Conservation (phyloP, 2,888 invertebrate genomes). For the Watsonalla cultraria region DNA sequence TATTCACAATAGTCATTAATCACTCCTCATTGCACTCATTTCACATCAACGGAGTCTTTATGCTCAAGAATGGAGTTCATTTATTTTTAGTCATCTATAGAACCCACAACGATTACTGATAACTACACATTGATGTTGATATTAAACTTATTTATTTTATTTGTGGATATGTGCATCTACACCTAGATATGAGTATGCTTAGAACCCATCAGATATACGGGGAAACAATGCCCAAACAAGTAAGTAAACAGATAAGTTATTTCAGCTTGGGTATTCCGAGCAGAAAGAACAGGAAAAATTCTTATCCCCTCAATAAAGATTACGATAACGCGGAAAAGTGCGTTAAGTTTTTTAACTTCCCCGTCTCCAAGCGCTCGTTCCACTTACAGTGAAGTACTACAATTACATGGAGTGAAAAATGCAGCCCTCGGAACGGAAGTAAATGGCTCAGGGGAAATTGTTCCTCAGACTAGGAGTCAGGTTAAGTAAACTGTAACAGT, state of each 20-base stretch:
- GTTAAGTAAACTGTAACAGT: constrained; percentile 55
- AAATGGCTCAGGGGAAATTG: constrained; percentile 30
- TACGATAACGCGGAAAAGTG: constrained; percentile 26
- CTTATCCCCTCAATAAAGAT: constrained; percentile 25
- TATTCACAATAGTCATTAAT: constrained; percentile 51
- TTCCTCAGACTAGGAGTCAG: constrained; percentile 32
- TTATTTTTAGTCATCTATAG: constrained; percentile 46
- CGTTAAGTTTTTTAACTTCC: constrained; percentile 23
- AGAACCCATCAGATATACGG: constrained; percentile 1
- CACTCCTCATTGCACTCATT: constrained; percentile 56
- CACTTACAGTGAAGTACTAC: constrained; percentile 19
- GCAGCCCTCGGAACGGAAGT: constrained; percentile 21
- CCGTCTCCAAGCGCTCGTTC: constrained; percentile 18
- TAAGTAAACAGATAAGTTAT: constrained; percentile 6
- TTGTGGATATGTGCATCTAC: too few relatives aligned
- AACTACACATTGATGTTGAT: constrained; percentile 15
- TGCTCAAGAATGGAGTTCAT: constrained; percentile 39
- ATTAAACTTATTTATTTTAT: constrained; percentile 13
- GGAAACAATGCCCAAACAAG: constrained; percentile 6
- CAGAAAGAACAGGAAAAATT: constrained; percentile 14
- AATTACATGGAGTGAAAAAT: constrained; percentile 32
- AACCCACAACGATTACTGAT: constrained; percentile 28
- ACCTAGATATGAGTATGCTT: too few relatives aligned
- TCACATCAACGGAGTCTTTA: constrained; percentile 57
- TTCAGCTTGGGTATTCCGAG: constrained; percentile 8